Evolutionary conservation across 2,113 vertebrate species (phyloP), one percentile per base, ranked within the genome.

Genomic region (Otis tarda): DNA sequence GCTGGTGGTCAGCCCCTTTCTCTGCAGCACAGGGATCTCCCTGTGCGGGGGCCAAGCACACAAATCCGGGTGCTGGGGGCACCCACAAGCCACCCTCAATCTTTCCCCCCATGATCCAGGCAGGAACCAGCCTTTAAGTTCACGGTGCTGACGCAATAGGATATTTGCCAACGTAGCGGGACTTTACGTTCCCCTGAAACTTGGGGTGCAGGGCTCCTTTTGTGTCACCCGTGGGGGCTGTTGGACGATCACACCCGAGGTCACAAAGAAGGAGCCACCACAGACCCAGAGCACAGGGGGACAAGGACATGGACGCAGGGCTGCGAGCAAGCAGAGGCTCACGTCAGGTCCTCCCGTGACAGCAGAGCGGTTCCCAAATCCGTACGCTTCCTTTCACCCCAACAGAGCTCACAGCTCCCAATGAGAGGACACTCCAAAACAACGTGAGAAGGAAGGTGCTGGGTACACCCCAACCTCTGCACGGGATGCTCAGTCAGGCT

Each of bases 311-410:
- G 18, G 2, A 5, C 0, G 1, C 23, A 6, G 12, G 21, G 13
- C 30, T 15, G 12, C 0, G 9, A 80, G 33, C 24, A 23, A 33
- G n/a, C 23, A 5, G 18, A 52, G 33, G 10, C 0, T 1, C 11
- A 30, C 0, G 0, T 28, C 1, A 0, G 25, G 35, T n/a, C 18
- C 19, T 39, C 43, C 12, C 2, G 0, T 16, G 11, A 19, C 0
- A 14, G 22, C n/a, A 5, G 39, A 55, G 14, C 0, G 0, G 5
- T 31, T 27, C 47, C 55, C 20, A 56, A 15, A 37, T 20, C 43
- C 11, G 0, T 20, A 15, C 0, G 0, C 7, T 10, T 10, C 41
- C 71, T 47, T 24, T 33, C 17, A 7, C 22, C 45, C 75, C 52
- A 10, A 4, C 5, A 27, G 20, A 73, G 25, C 30, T 14, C 7